phyloP scores from a whole-genome alignment of 2,113 vertebrate species.

The Podarcis muralis region DNA sequence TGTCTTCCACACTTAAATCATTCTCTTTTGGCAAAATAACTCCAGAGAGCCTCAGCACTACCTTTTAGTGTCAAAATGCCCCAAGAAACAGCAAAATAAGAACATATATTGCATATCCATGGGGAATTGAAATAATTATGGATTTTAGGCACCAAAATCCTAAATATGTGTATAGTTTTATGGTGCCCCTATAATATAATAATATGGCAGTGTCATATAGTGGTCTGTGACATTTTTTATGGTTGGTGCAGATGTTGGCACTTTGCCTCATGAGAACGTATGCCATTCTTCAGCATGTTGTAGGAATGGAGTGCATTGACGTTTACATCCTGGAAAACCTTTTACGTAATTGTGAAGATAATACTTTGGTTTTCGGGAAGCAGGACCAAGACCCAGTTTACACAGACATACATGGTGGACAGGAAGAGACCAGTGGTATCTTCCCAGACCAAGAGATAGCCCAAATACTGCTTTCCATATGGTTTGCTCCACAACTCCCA shows the following conservation, averaged over 20 bases:
- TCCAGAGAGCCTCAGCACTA: not conserved
- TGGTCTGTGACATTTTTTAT: not conserved
- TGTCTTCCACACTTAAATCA: not conserved
- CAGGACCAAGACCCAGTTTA: not conserved
- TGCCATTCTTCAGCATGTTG: not conserved
- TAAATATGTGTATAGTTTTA: not conserved
- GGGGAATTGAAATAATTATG: constrained; percentile 56
- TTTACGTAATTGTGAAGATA: not conserved
- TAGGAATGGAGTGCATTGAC: not conserved
- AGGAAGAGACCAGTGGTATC: not conserved
- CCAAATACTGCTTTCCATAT: too few species aligned
- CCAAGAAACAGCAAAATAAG: constrained; percentile 56
- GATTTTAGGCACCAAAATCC: not conserved
- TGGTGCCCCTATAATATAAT: not conserved
- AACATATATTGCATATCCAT: constrained; percentile 56
- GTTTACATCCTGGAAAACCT: not conserved
- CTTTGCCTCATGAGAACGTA: not conserved
- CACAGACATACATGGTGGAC: not conserved
- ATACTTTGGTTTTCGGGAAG: not conserved
- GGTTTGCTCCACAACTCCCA: too few species aligned
- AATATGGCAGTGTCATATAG: not conserved
- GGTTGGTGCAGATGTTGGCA: not conserved
- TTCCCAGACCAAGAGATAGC: not conserved
- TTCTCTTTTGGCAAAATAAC: not conserved
- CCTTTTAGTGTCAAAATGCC: constrained; percentile 45